Evolutionary conservation across 2,888 invertebrate genomes (phyloP).

Genomic region (Drosophila rellima): DNA sequence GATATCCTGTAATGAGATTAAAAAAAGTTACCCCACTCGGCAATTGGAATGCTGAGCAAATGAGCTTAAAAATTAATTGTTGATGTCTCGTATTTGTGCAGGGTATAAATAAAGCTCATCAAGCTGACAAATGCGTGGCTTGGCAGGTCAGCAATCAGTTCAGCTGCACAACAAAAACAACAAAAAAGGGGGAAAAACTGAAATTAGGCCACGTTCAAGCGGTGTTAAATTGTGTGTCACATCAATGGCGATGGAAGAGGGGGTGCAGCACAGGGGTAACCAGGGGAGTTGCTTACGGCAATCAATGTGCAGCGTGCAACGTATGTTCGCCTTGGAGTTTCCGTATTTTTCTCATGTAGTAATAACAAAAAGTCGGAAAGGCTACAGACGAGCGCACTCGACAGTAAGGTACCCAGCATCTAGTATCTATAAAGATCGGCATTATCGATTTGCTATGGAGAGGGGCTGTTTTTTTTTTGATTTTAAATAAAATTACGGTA

Average conservation of each 20-base stretch:
- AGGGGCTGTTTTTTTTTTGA: too few relatives aligned
- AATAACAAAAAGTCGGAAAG: not conserved
- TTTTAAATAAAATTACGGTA: too few relatives aligned
- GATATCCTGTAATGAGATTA: not conserved
- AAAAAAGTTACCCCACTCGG: not conserved
- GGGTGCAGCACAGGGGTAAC: not conserved
- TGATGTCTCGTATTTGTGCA: not conserved
- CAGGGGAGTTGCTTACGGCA: slow-evolving; percentile 29
- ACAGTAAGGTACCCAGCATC: not conserved
- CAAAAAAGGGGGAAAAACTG: slow-evolving; percentile 32
- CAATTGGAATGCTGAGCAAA: not conserved
- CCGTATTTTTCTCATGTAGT: slow-evolving; percentile 47
- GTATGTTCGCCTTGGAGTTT: slow-evolving; percentile 32
- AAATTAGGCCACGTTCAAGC: slow-evolving; percentile 65
- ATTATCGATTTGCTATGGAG: too few relatives aligned
- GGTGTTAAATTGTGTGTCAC: slow-evolving; percentile 53
- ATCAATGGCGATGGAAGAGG: not conserved
- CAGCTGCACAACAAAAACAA: slow-evolving; percentile 27
- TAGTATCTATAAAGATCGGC: slow-evolving; percentile 41
- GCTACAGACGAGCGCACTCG: not conserved
- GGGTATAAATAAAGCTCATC: slow-evolving; percentile 20
- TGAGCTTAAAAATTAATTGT: not conserved
- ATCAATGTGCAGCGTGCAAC: slow-evolving; percentile 55
- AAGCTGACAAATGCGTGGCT: slow-evolving; percentile 41
- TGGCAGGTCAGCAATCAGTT: slow-evolving; percentile 31